Evolutionary conservation across 2,888 invertebrate species (phyloP), one percentile per base, ranked within the genome.

Genomic region (Palloptera scutellata): DNA sequence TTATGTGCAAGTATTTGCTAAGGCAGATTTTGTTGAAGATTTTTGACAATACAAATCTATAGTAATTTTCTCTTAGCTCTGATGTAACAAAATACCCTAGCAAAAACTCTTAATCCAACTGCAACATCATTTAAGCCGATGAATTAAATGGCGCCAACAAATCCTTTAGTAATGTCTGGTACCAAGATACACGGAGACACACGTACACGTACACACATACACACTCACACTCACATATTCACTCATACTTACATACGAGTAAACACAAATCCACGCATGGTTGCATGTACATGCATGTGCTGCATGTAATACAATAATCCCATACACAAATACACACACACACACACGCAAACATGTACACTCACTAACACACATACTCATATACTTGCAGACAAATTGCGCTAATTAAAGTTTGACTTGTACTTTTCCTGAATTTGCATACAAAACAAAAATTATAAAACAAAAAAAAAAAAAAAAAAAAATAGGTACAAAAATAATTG

Each of bases 341-440:
- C 42, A 58, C 30, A 52, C 42, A 58, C 55, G 54, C 11, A 52
- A 42, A 40, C 55, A 52, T 30, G 57, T 42, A n/a, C n/a, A n/a
- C n/a, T n/a, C 17, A 30, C 66, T 12, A 17, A 12, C 40, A 6
- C 42, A 58, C 30, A 52, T 20, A 58, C 55, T 54, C 11, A 52
- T n/a, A 42, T 20, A 42, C 58, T 40, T 51, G 17, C 54, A 67
- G 67, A 69, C 71, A 71, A 71, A 71, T 69, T 43, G 66, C 58
- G 61, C 65, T 69, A 69, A 69, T 71, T 71, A 69, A 71, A 69
- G 71, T 69, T 64, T 69, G 69, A 71, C 71, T 71, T 67, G 69
- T 64, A 66, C 58, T 69, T 65, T 64, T 55, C n/a, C 40, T 55
- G 30, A n/a, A 40, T 55, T 53, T 53, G 15, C 19, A 17, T 53